Conservation (phyloP, 2,797 vertebrate species). For the Xenentodon cancila region DNA sequence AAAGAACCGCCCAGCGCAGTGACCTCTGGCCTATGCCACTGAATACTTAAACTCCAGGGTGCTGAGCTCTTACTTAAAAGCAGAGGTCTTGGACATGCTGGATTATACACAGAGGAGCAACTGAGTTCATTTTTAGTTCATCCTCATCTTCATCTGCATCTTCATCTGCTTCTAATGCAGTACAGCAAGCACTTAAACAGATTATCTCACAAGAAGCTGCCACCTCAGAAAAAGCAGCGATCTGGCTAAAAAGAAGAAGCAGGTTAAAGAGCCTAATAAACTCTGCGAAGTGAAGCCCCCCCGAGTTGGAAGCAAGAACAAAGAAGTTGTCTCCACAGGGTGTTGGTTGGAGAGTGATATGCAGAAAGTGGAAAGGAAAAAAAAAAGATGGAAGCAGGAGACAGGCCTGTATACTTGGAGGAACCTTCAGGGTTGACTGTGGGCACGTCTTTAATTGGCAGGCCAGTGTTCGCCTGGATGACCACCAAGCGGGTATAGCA, state of each 20-base stretch:
- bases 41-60: constrained; percentile 37
- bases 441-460: constrained; percentile 83
- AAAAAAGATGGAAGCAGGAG: constrained; percentile 37
- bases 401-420: constrained; percentile 48
- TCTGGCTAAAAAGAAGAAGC: constrained; percentile 35
- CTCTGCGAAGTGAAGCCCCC: constrained; percentile 33
- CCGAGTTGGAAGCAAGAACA: constrained; percentile 56
- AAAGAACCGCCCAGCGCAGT: constrained; percentile 34
- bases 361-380: constrained; percentile 30
- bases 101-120: constrained; percentile 19
- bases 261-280: constrained; percentile 42
- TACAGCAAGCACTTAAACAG: constrained; percentile 22
- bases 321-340: constrained; percentile 54
- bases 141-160: constrained; percentile 46
- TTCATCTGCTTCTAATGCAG: constrained; percentile 40
- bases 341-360: constrained; percentile 47
- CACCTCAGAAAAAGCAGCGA: constrained; percentile 41
- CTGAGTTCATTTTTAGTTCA: constrained; percentile 28
- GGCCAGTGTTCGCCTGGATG: constrained; percentile 75
- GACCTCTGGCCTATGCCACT: constrained; percentile 47
- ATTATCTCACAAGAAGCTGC: constrained; percentile 17
- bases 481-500: constrained; percentile 74
- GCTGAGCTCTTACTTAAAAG: constrained; percentile 24
- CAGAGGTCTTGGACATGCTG: constrained; percentile 16
- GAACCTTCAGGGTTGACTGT: constrained; percentile 73